Evolutionary conservation across 2,888 invertebrate genomes (phyloP).

Genomic region (Plebejus anna): DNA sequence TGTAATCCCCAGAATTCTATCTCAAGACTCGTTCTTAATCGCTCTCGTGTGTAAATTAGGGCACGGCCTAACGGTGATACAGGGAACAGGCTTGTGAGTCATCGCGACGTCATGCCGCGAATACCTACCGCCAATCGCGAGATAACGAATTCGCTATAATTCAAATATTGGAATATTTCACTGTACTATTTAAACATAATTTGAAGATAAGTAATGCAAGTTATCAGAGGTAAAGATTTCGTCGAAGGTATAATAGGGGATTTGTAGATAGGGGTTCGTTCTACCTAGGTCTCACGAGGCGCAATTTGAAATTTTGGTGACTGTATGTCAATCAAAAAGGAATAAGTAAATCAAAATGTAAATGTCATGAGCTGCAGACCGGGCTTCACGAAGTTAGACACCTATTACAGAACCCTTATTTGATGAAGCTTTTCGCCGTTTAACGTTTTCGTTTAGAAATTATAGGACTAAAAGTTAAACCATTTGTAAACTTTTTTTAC

Average conservation of each 20-base stretch:
- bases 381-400: no score
- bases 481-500: no score
- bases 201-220: neutral
- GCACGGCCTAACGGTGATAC: slow-evolving; percentile 59
- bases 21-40: slow-evolving; percentile 29
- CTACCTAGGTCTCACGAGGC: no score
- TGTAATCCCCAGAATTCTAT: neutral
- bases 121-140: slow-evolving; percentile 44
- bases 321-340: no score
- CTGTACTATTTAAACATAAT: neutral
- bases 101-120: slow-evolving; percentile 52
- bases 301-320: no score
- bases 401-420: no score
- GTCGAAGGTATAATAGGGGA: neutral
- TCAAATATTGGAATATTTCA: neutral
- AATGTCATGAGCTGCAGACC: no score
- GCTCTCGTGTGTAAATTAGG: slow-evolving; percentile 43
- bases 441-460: no score
- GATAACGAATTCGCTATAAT: slow-evolving; percentile 36
- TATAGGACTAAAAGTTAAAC: no score
- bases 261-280: no score
- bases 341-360: no score
- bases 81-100: slow-evolving; percentile 68
- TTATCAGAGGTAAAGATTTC: neutral
- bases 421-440: no score